Evolutionary conservation across 2,888 invertebrate species (phyloP), one percentile per base, ranked within the genome.

Genomic region (Pollenia amentaria): DNA sequence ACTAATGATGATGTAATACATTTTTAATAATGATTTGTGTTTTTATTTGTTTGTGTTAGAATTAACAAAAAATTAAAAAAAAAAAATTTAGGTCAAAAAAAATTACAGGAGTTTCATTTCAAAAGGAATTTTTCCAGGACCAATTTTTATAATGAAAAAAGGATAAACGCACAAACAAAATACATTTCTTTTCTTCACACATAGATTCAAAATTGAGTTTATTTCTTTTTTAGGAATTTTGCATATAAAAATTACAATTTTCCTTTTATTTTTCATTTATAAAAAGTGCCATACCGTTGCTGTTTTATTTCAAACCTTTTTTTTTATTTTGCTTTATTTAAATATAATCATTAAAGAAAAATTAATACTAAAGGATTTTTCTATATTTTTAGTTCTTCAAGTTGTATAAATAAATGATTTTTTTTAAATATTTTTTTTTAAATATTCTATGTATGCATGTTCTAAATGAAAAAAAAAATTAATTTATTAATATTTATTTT

Each of bases 271-370:
- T 29, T 70, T 18, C 29, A 29, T 42, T 62, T 29, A 29, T 42
- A 53, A 70, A 75, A 81, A 78, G 88, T 84, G 86, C 88, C 88
- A 88, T 88, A 88, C 88, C 86, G 86, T 82, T 85, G 86, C 84
- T 81, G 53, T 40, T 83, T 46, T 75, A 69, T 73, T 62, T 76
- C 6, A 76, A 75, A 69, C 44, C 72, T 81, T 73, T 70, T 48
- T 51, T 82, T 60, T 78, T 73, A 46, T 60, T 60, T 55, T 77
- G 51, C 67, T 55, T 60, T 62, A 60, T 82, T 84, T 40, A 46
- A 57, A 40, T n/a, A 40, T 55, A 57, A 29, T 57, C 7, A 18
- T 46, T 72, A 64, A 53, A 57, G 21, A 67, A 62, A 55, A 62
- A 64, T 82, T 65, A 72, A 44, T 67, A 79, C 81, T 77, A 77